Conservation (phyloP, 2,113 vertebrate genomes). For the Pelusios castaneus region DNA sequence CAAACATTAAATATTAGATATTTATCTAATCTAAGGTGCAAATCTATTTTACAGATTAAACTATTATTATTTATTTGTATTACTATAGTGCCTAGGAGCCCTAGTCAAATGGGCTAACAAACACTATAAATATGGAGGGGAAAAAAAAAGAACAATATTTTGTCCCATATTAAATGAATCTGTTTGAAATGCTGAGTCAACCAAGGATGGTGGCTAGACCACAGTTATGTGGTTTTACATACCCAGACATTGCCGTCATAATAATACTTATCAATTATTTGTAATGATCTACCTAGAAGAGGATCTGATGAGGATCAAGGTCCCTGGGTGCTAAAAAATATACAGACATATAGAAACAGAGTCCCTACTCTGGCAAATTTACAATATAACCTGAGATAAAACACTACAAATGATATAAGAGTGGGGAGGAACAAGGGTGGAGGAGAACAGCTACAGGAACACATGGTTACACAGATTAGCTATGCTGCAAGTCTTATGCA, state of each 20-base stretch:
- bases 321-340: not conserved
- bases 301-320: fast-evolving
- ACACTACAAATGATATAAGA: not conserved
- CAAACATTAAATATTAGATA: not conserved
- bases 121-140: not conserved
- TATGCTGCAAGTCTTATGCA: not conserved
- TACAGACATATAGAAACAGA: not conserved
- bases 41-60: not conserved
- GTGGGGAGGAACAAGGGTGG: not conserved
- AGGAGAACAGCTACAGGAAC: not conserved
- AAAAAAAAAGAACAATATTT: not conserved
- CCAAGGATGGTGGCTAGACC: not conserved
- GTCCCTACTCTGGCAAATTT: fast-evolving
- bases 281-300: not conserved
- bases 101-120: not conserved
- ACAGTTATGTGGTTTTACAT: not conserved
- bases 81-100: not conserved
- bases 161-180: fast-evolving
- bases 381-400: not conserved
- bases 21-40: not conserved
- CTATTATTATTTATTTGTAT: not conserved
- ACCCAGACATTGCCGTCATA: not conserved
- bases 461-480: fast-evolving
- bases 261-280: not conserved
- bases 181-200: not conserved